Conservation (phyloP, 2,888 invertebrate genomes). For the Mamestra brassicae region DNA sequence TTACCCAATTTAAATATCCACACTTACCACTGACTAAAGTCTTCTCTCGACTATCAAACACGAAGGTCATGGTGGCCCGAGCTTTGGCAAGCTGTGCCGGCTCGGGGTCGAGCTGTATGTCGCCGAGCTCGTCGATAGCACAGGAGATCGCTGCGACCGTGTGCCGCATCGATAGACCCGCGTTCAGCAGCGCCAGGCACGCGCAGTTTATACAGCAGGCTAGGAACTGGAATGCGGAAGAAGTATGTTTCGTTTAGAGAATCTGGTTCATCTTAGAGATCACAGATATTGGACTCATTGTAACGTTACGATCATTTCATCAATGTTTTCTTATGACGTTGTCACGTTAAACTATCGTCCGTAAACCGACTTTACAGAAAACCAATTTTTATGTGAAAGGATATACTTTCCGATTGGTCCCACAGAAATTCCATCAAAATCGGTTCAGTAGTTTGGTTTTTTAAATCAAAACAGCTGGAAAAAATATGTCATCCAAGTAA, state of each 20-base stretch:
- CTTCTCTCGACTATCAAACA: constrained; percentile 92
- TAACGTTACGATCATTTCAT: too few relatives aligned
- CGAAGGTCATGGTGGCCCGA: constrained; percentile 93
- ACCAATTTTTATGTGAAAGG: too few relatives aligned
- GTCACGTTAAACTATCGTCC: too few relatives aligned
- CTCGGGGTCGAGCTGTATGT: constrained; percentile 92
- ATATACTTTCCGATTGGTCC: too few relatives aligned
- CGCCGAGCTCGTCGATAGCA: constrained; percentile 91
- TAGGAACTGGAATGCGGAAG: constrained; percentile 90
- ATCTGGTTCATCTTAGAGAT: background rate
- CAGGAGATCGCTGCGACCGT: constrained; percentile 95
- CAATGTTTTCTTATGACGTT: too few relatives aligned
- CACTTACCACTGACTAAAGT: constrained; percentile 79
- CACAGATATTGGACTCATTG: too few relatives aligned
- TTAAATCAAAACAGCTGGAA: too few relatives aligned
- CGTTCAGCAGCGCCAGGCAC: constrained; percentile 95
- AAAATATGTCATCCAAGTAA: too few relatives aligned
- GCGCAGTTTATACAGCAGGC: constrained; percentile 96
- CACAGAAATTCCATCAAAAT: too few relatives aligned
- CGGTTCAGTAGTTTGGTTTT: too few relatives aligned
- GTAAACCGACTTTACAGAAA: too few relatives aligned
- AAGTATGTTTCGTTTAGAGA: background rate
- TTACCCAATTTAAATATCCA: too few relatives aligned
- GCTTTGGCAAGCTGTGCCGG: constrained; percentile 87
- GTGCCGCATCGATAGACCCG: constrained; percentile 96